phyloP scores from a whole-genome alignment of 2,797 vertebrate species.

The Percopsis omiscomaycus region DNA sequence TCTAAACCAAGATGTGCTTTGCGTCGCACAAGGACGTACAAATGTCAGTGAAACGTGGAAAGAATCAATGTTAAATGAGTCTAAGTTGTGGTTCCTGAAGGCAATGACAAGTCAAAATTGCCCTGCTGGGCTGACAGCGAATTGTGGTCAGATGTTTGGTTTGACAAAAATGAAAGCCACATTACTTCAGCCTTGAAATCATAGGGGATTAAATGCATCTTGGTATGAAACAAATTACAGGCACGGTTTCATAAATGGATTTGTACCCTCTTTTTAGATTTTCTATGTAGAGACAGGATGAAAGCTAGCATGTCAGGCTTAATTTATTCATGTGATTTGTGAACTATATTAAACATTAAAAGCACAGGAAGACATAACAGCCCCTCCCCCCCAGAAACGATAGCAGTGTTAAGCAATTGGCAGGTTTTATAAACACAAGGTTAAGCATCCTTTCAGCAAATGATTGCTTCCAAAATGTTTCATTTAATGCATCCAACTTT shows the following conservation, averaged over 20 bases:
- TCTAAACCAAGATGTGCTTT: slow-evolving; percentile 27
- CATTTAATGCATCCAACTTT: not conserved
- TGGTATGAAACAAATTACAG: slow-evolving; percentile 75
- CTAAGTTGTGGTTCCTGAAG: slow-evolving; percentile 9
- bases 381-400: not conserved
- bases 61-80: slow-evolving; percentile 25
- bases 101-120: slow-evolving; percentile 32
- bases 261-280: slow-evolving; percentile 57
- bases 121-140: slow-evolving; percentile 40
- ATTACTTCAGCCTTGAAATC: slow-evolving; percentile 67
- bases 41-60: slow-evolving; percentile 16
- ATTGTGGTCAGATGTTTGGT: slow-evolving; percentile 50
- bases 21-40: slow-evolving; percentile 13
- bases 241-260: slow-evolving; percentile 68
- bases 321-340: slow-evolving; percentile 48
- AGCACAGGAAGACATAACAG: not conserved
- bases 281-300: slow-evolving; percentile 38
- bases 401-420: too few relatives aligned
- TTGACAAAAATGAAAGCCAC: slow-evolving; percentile 54
- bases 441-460: too few relatives aligned
- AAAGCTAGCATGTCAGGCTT: slow-evolving; percentile 50
- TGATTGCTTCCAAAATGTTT: not conserved
- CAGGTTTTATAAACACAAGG: too few relatives aligned
- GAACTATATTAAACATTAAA: slow-evolving; percentile 22
- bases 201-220: slow-evolving; percentile 60